Evolutionary conservation across 2,888 invertebrate species (phyloP).

Genomic region (Thysanoteuthis rhombus): DNA sequence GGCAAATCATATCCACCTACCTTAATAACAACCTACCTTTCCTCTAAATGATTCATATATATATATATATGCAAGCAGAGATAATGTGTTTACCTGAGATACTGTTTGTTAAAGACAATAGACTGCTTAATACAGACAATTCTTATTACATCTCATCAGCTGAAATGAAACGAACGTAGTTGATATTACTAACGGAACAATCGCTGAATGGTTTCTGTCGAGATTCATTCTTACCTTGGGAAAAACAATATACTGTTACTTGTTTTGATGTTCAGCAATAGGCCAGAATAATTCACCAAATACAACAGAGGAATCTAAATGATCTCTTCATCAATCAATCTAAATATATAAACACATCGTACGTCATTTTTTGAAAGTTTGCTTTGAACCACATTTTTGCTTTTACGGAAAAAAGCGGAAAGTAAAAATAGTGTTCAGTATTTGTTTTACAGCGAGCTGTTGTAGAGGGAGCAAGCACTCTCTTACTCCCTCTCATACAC

Average conservation of each 20-base stretch:
- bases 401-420: no score
- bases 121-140: neutral
- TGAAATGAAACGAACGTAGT: neutral
- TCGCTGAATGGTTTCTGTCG: neutral
- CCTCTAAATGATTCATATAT: neutral
- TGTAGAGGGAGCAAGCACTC: no score
- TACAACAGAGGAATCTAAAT: neutral
- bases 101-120: neutral
- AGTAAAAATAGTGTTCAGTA: no score
- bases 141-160: neutral
- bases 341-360: neutral
- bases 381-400: no score
- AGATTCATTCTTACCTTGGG: neutral
- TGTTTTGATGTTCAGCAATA: neutral
- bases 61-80: neutral
- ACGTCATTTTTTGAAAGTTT: no score
- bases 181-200: neutral
- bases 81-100: neutral
- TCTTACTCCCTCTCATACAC: no score
- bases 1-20: neutral
- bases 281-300: neutral
- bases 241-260: neutral
- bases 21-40: no score
- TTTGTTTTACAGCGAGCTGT: no score
- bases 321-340: neutral